Evolutionary conservation across 2,888 invertebrate genomes (phyloP).

Genomic region (Portevinia maculata): DNA sequence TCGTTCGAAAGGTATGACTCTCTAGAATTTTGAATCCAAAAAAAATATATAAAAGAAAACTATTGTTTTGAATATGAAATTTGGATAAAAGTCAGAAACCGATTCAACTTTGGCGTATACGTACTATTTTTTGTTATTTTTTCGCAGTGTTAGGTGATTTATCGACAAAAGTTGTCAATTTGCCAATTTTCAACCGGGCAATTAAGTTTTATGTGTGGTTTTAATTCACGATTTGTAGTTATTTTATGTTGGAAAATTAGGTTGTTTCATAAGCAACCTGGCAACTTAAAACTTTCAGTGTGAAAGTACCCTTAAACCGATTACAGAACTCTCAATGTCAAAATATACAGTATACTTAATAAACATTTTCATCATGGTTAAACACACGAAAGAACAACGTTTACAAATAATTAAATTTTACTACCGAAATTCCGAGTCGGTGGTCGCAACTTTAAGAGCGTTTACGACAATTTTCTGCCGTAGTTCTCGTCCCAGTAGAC

Average conservation of each 20-base stretch:
- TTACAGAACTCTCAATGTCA: no score
- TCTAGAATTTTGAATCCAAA: slow-evolving; percentile 6
- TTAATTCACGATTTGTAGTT: no score
- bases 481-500: no score
- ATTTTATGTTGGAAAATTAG: slow-evolving; percentile 23
- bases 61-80: neutral
- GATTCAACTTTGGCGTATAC: slow-evolving; percentile 59
- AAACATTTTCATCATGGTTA: no score
- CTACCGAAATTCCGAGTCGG: no score
- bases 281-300: no score
- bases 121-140: slow-evolving; percentile 24
- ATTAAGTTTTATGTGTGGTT: slow-evolving; percentile 30
- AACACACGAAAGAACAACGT: no score
- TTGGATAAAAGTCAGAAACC: neutral
- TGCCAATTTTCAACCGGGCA: neutral
- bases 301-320: no score
- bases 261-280: neutral
- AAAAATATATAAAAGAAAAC: neutral
- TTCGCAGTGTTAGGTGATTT: slow-evolving; percentile 7
- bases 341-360: no score
- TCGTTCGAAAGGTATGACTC: slow-evolving; percentile 38
- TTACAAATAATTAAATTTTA: no score
- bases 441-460: no score
- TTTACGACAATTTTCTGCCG: no score
- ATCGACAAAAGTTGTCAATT: slow-evolving; percentile 41